Percentiles rank a stretch among this genome's conserved stretches.
phyloP scores from a whole-genome alignment of 1,140 invertebrate genomes.

The Pogonomyrmex californicus region DNA sequence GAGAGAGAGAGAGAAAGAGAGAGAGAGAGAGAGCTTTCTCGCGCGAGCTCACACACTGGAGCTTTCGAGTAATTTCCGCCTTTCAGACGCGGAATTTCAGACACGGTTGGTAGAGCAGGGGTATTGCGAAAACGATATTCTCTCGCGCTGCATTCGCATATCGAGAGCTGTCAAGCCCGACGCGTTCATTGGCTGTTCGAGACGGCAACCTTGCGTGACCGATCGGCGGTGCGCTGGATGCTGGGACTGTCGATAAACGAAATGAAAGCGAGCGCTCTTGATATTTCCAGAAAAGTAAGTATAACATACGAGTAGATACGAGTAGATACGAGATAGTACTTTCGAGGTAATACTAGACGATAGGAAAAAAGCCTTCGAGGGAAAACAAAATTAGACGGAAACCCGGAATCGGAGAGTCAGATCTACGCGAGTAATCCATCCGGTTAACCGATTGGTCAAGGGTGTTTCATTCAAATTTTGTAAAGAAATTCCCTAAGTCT shows the following conservation, averaged over 20 bases:
- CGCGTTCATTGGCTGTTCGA: constrained; percentile 42
- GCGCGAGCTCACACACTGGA: neutral
- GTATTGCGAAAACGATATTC: constrained; percentile 40
- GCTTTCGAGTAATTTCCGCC: constrained; percentile 53
- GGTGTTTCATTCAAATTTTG: no score
- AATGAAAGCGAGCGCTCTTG: constrained; percentile 33
- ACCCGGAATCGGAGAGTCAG: no score
- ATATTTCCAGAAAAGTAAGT: constrained; percentile 46
- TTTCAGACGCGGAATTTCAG: constrained; percentile 43
- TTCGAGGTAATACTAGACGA: neutral
- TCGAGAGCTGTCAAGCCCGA: constrained; percentile 48
- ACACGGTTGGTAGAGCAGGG: constrained; percentile 2
- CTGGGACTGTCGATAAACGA: constrained; percentile 58
- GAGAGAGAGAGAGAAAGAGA: no score
- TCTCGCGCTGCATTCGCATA: constrained; percentile 24
- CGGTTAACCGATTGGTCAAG: no score
- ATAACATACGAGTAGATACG: constrained; percentile 44
- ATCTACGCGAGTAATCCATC: no score
- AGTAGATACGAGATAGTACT: constrained; percentile 39
- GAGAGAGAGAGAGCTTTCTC: neutral
- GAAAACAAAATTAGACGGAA: neutral
- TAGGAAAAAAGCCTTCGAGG: neutral
- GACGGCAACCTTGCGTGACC: constrained; percentile 43
- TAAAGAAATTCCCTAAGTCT: no score
- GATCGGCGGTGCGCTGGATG: constrained; percentile 40